Base-by-base conservation (phyloP, 2,797 vertebrate genomes). In the Trematomus bernacchii region DNA sequence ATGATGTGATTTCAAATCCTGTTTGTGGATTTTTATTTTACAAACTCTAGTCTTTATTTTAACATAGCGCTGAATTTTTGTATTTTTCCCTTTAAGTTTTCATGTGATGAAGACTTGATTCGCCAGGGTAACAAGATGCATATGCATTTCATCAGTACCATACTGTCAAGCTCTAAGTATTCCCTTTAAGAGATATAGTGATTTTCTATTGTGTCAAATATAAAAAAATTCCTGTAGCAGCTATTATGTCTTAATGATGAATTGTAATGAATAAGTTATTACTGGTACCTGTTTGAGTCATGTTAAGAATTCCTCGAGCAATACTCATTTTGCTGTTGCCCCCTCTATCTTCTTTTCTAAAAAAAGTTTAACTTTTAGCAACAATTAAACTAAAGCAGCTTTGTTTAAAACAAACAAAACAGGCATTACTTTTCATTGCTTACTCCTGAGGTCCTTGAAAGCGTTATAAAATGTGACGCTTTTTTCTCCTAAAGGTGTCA, bases 401-500 rank as follows among this genome's bases (percentile, higher is more conserved):
- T 37, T 15, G 42, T 74, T 67, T 64, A 10, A 27, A 16, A 10
- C 6, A 3, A 0, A 68, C 15, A 40, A 62, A 62, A 44, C 6
- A 18, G 47, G 10, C 10, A 47, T 9, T 54, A 54, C 3, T 21
- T 71, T 27, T 51, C 62, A 73, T 59, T 44, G 47, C 18, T 37
- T 9, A 9, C 8, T 37, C 33, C 33, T 37, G 33, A 37, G 8
- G 9, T 72, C 23, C 27, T 65, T 68, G 42, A 73, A 85, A 73
- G 47, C 47, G 69, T 66, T 67, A 71, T 27, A 55, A 72, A 85
- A 71, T 10, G 51, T 53, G 37, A 61, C 48, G 9, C 37, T 52
- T 71, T 78, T 77, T 50, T 52, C 42, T 65, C 57, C 21, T 10
- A 6, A 89, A 86, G 76, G 74, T 67, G 75, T 63, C 74, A n/a